Percentiles rank a stretch among this genome's conserved stretches.
Conservation (phyloP, 92 coral and sea anemone species). For the Desmophyllum pertusum region DNA sequence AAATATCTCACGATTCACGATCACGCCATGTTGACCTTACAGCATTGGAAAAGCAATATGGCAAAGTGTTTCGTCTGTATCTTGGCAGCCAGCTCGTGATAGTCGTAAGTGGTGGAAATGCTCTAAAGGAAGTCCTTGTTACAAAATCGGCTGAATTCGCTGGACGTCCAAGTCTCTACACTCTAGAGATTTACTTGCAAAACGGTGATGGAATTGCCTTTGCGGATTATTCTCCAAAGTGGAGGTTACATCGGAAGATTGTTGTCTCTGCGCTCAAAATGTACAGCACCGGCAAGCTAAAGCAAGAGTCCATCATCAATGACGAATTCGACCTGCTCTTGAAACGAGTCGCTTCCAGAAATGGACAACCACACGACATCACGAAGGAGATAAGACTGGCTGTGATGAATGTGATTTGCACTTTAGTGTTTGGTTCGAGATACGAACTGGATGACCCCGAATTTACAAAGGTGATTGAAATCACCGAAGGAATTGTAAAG, state of each 20-base stretch:
- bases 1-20: constrained; percentile 24
- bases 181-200: constrained; percentile 48
- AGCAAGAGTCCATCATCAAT: constrained; percentile 48
- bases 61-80: constrained; percentile 68
- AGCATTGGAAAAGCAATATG: constrained; percentile 62
- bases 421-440: constrained; percentile 65
- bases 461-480: constrained; percentile 40
- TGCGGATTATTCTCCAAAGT: constrained; percentile 59
- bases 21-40: constrained; percentile 60
- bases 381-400: constrained; percentile 48
- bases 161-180: constrained; percentile 68
- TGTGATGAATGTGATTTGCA: constrained; percentile 65
- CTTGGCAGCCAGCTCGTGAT: constrained; percentile 72
- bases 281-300: constrained; percentile 37
- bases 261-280: constrained; percentile 65
- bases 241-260: constrained; percentile 61
- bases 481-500: constrained; percentile 43
- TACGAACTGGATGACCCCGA: constrained; percentile 53
- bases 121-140: constrained; percentile 59
- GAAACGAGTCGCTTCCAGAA: constrained; percentile 29
- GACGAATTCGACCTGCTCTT: constrained; percentile 61
- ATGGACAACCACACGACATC: constrained; percentile 45
- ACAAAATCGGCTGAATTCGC: constrained; percentile 68
- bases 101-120: constrained; percentile 62
- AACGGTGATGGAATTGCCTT: constrained; percentile 60